Conservation (phyloP, 2,113 vertebrate genomes). For the Deroptyus accipitrinus region DNA sequence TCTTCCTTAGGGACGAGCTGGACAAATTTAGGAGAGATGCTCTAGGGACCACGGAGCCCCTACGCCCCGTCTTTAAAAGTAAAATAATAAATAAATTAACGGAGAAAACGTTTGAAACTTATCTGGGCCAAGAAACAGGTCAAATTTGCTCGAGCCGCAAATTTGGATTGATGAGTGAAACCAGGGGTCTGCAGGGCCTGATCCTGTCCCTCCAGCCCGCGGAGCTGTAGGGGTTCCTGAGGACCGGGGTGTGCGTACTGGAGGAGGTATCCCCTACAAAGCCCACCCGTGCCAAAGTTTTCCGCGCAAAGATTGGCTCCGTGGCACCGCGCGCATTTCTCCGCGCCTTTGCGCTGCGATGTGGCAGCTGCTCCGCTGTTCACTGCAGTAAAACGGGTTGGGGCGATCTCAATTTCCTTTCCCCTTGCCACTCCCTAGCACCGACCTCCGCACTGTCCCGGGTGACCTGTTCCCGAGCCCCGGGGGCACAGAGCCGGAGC, state of each 20-base stretch:
- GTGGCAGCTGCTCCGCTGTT: background rate
- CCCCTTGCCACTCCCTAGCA: background rate
- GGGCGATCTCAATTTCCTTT: background rate
- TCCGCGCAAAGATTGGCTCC: rapidly evolving
- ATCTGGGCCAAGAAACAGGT: constrained; percentile 63
- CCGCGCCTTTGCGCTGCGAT: rapidly evolving
- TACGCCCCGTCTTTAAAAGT: background rate
- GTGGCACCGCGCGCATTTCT: rapidly evolving
- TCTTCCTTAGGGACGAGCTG: background rate
- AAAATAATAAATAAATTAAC: background rate
- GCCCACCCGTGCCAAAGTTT: rapidly evolving
- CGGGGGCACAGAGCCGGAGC: background rate
- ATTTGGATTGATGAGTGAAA: background rate
- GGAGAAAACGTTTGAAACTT: background rate
- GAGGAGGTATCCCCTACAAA: background rate
- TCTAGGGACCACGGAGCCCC: background rate
- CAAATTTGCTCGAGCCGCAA: background rate
- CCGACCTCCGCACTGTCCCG: background rate
- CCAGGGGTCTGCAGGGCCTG: background rate
- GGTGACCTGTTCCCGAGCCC: too few relatives aligned
- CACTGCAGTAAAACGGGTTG: rapidly evolving
- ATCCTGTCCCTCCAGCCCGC: background rate
- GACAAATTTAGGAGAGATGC: background rate
- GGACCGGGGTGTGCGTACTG: background rate
- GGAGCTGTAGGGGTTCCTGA: too few relatives aligned